Conservation (phyloP, 2,113 vertebrate genomes). For the Ceyx cyanopectus region DNA sequence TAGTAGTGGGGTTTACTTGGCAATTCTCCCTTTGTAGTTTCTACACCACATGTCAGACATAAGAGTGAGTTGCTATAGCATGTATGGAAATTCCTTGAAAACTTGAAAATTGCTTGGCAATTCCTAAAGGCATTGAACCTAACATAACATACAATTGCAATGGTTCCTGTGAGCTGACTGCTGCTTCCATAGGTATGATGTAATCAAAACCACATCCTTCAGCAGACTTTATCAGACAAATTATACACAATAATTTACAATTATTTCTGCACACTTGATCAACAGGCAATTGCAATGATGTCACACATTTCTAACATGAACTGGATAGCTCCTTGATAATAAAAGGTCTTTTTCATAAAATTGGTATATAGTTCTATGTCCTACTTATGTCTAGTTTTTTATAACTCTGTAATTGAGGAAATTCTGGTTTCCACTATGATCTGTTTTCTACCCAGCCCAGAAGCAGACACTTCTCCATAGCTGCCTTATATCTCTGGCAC, state of each 20-base stretch:
- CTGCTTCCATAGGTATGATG: background rate
- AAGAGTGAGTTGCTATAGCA: background rate
- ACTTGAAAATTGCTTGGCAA: background rate
- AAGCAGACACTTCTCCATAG: background rate
- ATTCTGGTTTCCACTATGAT: background rate
- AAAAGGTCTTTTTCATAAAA: background rate
- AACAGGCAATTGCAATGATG: background rate
- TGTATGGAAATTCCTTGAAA: background rate
- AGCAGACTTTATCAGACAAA: background rate
- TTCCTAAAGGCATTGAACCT: background rate
- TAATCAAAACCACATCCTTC: background rate
- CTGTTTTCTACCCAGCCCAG: background rate
- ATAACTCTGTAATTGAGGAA: background rate
- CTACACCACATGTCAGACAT: background rate
- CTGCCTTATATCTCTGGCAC: background rate
- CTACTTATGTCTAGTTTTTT: background rate
- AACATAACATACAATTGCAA: background rate
- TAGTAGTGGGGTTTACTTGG: background rate
- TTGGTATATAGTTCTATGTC: background rate
- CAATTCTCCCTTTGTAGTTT: background rate
- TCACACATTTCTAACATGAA: background rate
- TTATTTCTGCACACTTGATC: background rate
- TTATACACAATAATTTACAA: background rate
- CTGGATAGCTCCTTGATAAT: background rate
- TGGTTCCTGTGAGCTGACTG: background rate